A percentile compares a stretch with the other conserved stretches of the same genome.
phyloP scores from a whole-genome alignment of 2,113 vertebrate genomes.

The Hypanus sabinus region DNA sequence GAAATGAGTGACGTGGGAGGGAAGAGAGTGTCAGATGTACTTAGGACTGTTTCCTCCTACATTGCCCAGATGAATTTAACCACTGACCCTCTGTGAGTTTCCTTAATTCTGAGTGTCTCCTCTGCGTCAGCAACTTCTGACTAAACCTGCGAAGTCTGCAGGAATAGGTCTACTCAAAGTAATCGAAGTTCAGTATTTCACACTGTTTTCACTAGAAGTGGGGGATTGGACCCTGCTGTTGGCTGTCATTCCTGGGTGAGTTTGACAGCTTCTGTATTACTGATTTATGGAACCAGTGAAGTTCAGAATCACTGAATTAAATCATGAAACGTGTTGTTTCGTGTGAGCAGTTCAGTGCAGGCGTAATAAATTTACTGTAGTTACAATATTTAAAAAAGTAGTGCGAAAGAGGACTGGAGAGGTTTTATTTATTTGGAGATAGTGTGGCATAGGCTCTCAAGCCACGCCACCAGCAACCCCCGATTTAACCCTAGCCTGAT shows the following conservation, averaged over 20 bases:
- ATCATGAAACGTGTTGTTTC: too few species aligned
- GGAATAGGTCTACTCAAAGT: background rate
- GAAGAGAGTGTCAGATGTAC: too few species aligned
- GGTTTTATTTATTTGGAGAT: too few species aligned
- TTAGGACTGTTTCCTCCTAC: too few species aligned
- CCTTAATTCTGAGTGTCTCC: background rate
- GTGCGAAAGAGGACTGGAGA: background rate
- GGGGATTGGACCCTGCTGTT: background rate
- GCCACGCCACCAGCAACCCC: too few species aligned
- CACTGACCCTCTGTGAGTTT: background rate
- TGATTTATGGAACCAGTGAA: background rate
- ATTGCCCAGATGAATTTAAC: background rate
- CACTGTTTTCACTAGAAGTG: background rate
- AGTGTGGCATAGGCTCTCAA: too few species aligned
- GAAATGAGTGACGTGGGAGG: too few species aligned
- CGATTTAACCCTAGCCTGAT: too few species aligned
- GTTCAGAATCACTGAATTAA: background rate
- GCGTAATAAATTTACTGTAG: too few species aligned
- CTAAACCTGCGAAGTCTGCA: background rate
- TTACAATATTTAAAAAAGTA: too few species aligned
- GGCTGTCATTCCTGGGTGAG: background rate
- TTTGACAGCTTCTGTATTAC: background rate
- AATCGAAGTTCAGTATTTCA: background rate
- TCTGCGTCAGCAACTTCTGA: background rate
- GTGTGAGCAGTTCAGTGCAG: too few species aligned